Conservation (phyloP, 1,140 invertebrate species). For the Atta colombica region DNA sequence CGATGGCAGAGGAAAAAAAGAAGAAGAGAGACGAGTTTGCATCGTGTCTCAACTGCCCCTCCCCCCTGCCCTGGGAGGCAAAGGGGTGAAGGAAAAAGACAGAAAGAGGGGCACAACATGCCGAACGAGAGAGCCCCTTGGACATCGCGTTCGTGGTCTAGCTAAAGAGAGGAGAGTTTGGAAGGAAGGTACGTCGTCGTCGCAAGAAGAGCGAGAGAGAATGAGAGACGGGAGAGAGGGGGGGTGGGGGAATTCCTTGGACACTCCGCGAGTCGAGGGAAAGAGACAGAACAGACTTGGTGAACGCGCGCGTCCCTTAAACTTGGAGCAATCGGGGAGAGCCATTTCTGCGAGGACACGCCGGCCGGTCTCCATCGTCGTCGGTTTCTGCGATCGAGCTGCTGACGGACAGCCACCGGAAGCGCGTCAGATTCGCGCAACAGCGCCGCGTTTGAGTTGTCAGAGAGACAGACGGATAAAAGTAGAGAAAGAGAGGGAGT, state of each 20-base stretch:
- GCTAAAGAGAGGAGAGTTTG: conserved; percentile 74
- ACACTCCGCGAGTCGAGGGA: conserved; percentile 62
- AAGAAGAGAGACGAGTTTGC: conserved; percentile 83
- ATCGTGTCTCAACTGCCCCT: conserved; percentile 77
- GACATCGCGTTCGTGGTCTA: conserved; percentile 71
- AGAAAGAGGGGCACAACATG: conserved; percentile 63
- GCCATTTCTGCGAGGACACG: conserved; percentile 76
- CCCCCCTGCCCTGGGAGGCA: conserved; percentile 41
- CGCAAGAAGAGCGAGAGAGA: conserved; percentile 35
- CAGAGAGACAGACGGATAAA: conserved; percentile 61
- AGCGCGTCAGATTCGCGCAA: conserved; percentile 66
- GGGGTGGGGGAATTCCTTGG: conserved; percentile 41
- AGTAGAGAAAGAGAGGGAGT: conserved; percentile 54
- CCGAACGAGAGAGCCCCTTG: conserved; percentile 71
- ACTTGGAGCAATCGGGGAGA: conserved; percentile 70
- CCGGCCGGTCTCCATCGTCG: conserved; percentile 65
- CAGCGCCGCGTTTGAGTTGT: conserved; percentile 64
- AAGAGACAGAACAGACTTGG: neutral
- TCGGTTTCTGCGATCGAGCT: conserved; percentile 72
- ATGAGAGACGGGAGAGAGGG: conserved; percentile 12
- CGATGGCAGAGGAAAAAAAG: conserved; percentile 58
- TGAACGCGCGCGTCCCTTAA: conserved; percentile 18
- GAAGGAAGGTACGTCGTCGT: conserved; percentile 75
- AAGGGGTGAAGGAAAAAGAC: conserved; percentile 59
- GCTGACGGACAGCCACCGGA: conserved; percentile 69